A percentile compares a stretch with the other conserved stretches of the same genome.
Conservation (phyloP, 2,113 vertebrate species). For the Symphodus melops region DNA sequence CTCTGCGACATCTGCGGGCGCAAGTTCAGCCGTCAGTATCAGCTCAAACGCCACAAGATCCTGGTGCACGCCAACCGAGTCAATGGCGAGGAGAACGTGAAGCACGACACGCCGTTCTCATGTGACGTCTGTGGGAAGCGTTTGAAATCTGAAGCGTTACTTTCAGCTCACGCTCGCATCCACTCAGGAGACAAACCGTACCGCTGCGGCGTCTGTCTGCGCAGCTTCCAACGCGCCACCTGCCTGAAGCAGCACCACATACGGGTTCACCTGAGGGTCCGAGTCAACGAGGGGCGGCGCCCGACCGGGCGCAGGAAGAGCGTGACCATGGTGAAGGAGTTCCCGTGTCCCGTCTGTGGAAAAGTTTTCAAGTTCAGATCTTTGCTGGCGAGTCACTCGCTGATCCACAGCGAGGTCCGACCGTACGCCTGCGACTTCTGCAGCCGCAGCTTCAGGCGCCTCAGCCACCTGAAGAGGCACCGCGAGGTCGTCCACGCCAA, state of each 20-base stretch:
- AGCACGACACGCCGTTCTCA: background rate
- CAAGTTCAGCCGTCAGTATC: slow-evolving; percentile 69
- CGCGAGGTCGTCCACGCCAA: slow-evolving; percentile 63
- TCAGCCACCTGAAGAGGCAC: slow-evolving; percentile 74
- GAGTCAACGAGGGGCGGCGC: rapidly evolving
- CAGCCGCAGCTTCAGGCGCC: slow-evolving; percentile 67
- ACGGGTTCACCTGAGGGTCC: slow-evolving; percentile 51
- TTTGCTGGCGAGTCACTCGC: slow-evolving; percentile 58
- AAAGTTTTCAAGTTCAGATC: slow-evolving; percentile 64
- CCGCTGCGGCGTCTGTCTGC: slow-evolving; percentile 59
- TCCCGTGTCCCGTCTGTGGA: slow-evolving; percentile 59
- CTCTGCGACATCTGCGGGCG: slow-evolving; percentile 74
- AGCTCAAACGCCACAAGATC: slow-evolving; percentile 68
- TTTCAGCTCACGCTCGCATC: slow-evolving; percentile 39
- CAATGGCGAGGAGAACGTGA: rapidly evolving
- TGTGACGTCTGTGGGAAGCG: slow-evolving; percentile 64
- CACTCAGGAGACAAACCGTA: slow-evolving; percentile 50
- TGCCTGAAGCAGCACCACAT: slow-evolving; percentile 69
- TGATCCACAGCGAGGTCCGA: slow-evolving; percentile 62
- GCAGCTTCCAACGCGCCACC: slow-evolving; percentile 56
- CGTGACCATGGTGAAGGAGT: rapidly evolving
- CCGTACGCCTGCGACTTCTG: slow-evolving; percentile 70
- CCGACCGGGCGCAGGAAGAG: background rate
- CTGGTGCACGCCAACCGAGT: slow-evolving; percentile 31
- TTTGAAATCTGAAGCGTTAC: slow-evolving; percentile 35